Conservation (phyloP, 2,797 vertebrate genomes). For the Melanotaenia maccullochi region DNA sequence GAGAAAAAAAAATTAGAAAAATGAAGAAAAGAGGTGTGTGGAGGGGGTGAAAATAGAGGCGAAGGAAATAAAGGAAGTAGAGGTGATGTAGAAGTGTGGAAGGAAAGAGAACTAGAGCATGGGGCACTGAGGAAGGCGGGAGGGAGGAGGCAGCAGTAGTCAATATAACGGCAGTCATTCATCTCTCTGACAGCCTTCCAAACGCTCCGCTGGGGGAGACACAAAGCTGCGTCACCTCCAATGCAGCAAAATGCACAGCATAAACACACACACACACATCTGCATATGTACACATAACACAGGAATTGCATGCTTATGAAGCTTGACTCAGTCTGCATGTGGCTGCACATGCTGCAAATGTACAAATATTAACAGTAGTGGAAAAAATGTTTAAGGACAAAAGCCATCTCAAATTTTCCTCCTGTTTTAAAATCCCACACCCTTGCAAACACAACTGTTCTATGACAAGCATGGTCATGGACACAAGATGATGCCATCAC, state of each 20-base stretch:
- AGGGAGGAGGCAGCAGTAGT: slow-evolving; percentile 69
- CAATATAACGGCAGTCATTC: slow-evolving; percentile 80
- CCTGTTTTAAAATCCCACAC: slow-evolving; percentile 9
- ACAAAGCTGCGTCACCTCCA: slow-evolving; percentile 74
- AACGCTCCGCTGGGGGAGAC: slow-evolving; percentile 77
- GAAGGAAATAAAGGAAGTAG: slow-evolving; percentile 42
- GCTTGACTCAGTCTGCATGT: slow-evolving; percentile 9
- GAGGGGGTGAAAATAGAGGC: slow-evolving; percentile 27
- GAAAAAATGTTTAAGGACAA: slow-evolving; percentile 17
- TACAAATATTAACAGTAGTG: slow-evolving; percentile 36
- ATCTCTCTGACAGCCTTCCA: slow-evolving; percentile 80
- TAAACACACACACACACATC: slow-evolving; percentile 15
- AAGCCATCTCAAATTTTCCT: slow-evolving; percentile 16
- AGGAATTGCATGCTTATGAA: slow-evolving; percentile 22
- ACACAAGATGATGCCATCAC: slow-evolving; percentile 38
- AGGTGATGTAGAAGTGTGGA: slow-evolving; percentile 41
- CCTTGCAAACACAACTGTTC: slow-evolving; percentile 7
- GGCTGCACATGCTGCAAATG: slow-evolving; percentile 32
- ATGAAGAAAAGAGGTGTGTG: not conserved
- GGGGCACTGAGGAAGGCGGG: slow-evolving; percentile 47
- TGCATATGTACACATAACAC: slow-evolving; percentile 44
- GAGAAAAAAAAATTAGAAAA: slow-evolving; percentile 20
- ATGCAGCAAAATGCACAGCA: slow-evolving; percentile 60
- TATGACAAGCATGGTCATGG: slow-evolving; percentile 39
- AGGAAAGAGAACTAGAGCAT: slow-evolving; percentile 57